Base-by-base conservation (phyloP, 2,113 vertebrate genomes). In the Phodopus roborovskii region DNA sequence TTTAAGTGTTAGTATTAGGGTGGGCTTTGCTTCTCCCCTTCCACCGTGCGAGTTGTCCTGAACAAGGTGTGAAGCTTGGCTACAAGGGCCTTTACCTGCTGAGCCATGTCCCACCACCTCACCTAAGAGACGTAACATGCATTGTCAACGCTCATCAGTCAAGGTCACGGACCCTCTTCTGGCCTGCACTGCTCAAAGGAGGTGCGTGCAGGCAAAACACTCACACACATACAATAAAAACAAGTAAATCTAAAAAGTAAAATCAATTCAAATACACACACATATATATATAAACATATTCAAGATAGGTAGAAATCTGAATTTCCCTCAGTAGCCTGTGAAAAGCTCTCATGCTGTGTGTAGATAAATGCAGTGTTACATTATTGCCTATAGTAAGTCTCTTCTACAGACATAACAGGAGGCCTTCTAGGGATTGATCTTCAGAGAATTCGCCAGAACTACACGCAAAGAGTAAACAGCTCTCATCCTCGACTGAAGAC, bases 331-430 rank as follows among this genome's bases (percentile, higher is more conserved):
- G 86, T 79, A 85, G 48, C 70, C 87, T 36, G 7, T 56, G 85
- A 90, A 92, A 90, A 89, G 11, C n/a, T 77, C 50, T 90, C 84
- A 11, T 73, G 81, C 26, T 11, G 11, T 95, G 11, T 42, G 53
- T 19, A 84, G 36, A 30, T 53, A 11, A 10, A 53, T 53, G 50
- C 50, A 53, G 50, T 79, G 87, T 42, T 68, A 83, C 11, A 48
- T 81, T 82, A 90, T 24, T 95, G 22, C 81, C 66, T 90, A 74
- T 94, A 94, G 79, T 45, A 93, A 84, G n/a, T n/a, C n/a, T 90
- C 83, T 96, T 81, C 78, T 93, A 94, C n/a, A 88, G 88, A 66
- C 77, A 81, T 3, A 91, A 94, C 48, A 95, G 56, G 71, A 84
- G 48, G 42, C 30, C n/a, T 92, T 82, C 84, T 53, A 95, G 83